Conservation (phyloP, 92 coral and sea anemone genomes). For the Porites evermanni region DNA sequence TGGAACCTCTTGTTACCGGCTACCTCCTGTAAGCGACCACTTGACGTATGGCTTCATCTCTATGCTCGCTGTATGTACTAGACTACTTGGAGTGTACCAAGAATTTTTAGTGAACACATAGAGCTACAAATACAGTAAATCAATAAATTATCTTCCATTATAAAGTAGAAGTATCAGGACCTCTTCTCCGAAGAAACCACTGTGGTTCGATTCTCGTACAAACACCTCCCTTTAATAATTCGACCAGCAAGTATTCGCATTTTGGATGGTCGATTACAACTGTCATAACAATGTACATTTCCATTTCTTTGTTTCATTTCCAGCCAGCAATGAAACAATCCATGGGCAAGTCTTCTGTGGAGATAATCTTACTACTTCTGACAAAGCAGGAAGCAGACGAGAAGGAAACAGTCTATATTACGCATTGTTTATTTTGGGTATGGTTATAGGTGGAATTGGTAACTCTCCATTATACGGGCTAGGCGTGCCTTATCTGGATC, state of each 20-base stretch:
- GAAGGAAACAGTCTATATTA: conserved; percentile 57
- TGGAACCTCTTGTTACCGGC: no score
- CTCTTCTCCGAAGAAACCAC: no score
- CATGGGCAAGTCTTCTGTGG: not conserved
- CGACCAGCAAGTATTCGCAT: not conserved
- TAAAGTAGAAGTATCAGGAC: no score
- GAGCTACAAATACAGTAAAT: no score
- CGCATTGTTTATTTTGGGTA: conserved; percentile 72
- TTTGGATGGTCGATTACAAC: not conserved
- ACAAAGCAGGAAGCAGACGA: not conserved
- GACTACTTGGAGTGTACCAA: no score
- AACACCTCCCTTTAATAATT: not conserved
- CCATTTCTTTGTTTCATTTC: not conserved
- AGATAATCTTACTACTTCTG: conserved; percentile 18
- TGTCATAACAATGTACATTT: no score
- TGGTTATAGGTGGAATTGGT: conserved; percentile 72
- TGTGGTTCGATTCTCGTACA: no score
- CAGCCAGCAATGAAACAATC: not conserved
- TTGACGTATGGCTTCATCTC: no score
- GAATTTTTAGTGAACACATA: no score
- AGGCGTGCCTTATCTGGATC: conserved; percentile 80
- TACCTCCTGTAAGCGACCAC: no score
- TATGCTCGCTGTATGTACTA: no score
- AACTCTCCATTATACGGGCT: conserved; percentile 69
- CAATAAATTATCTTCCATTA: no score